Percentiles rank a stretch among this genome's conserved stretches.
phyloP scores from a whole-genome alignment of 1,140 invertebrate species.

The Thaumetopoea pityocampa region DNA sequence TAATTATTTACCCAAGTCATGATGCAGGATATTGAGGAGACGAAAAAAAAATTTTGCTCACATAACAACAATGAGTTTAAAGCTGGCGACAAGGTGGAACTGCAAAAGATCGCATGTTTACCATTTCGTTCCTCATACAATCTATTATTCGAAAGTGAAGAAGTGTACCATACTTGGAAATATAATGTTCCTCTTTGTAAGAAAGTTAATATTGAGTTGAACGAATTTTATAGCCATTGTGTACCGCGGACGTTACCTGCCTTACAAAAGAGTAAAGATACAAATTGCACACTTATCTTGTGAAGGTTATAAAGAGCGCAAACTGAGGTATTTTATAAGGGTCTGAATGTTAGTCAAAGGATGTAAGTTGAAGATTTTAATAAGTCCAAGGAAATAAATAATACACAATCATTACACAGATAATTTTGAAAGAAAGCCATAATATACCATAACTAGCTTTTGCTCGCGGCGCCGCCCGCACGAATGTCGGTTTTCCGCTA shows the following conservation, averaged over 20 bases:
- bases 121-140: conserved; percentile 71
- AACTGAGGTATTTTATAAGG: conserved; percentile 47
- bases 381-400: no score
- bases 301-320: conserved; percentile 49
- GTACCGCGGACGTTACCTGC: conserved; percentile 56
- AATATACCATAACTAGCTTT: no score
- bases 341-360: no score
- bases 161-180: conserved; percentile 65
- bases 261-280: conserved; percentile 52
- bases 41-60: no score
- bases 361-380: no score
- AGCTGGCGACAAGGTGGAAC: conserved; percentile 31
- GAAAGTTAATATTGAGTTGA: conserved; percentile 73
- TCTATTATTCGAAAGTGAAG: conserved; percentile 71
- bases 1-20: no score
- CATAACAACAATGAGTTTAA: conserved; percentile 13
- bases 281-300: conserved; percentile 59
- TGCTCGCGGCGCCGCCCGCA: no score
- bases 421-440: no score
- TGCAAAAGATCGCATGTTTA: conserved; percentile 65
- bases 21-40: no score
- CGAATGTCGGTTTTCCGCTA: no score
- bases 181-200: conserved; percentile 70
- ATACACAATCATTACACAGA: no score
- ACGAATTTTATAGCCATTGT: conserved; percentile 63